A percentile compares a stretch with the other conserved stretches of the same genome.
phyloP scores from a whole-genome alignment of 2,888 invertebrate species.

The Pteria penguin region DNA sequence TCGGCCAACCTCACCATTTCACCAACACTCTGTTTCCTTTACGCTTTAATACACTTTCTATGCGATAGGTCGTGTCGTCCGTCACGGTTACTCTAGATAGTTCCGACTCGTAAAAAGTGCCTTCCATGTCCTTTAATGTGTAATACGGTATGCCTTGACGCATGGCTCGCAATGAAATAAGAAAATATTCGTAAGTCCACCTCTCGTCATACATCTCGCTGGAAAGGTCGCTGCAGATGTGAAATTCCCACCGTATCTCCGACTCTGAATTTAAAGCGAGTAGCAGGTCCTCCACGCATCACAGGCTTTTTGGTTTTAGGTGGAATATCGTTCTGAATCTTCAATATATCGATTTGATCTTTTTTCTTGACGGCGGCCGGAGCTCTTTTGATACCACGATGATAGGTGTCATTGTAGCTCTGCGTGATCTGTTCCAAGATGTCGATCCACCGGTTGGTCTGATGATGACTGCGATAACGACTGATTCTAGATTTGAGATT shows the following conservation, averaged over 20 bases:
- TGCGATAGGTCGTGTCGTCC: not conserved
- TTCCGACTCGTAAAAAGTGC: not conserved
- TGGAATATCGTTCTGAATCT: conserved; percentile 3
- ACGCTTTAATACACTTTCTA: not conserved
- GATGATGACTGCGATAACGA: conserved; percentile 22
- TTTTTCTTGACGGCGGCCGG: conserved; percentile 16
- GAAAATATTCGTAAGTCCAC: conserved; percentile 12
- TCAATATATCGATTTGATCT: conserved; percentile 23
- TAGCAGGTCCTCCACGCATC: not conserved
- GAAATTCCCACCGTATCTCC: conserved; percentile 26
- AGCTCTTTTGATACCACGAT: conserved; percentile 25
- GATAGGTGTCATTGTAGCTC: conserved; percentile 38
- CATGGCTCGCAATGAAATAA: not conserved
- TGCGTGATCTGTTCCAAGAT: not conserved
- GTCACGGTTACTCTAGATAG: not conserved
- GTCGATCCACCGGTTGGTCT: conserved; percentile 35
- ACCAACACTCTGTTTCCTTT: not conserved
- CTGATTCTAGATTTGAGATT: conserved; percentile 11
- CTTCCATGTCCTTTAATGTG: not conserved
- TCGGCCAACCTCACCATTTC: conserved; percentile 9
- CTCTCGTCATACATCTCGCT: conserved; percentile 5
- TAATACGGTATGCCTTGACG: not conserved
- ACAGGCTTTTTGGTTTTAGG: not conserved
- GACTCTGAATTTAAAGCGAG: not conserved
- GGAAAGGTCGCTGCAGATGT: not conserved